Evolutionary conservation across 1,140 invertebrate species (phyloP).

Genomic region (Calephelis nemesis): DNA sequence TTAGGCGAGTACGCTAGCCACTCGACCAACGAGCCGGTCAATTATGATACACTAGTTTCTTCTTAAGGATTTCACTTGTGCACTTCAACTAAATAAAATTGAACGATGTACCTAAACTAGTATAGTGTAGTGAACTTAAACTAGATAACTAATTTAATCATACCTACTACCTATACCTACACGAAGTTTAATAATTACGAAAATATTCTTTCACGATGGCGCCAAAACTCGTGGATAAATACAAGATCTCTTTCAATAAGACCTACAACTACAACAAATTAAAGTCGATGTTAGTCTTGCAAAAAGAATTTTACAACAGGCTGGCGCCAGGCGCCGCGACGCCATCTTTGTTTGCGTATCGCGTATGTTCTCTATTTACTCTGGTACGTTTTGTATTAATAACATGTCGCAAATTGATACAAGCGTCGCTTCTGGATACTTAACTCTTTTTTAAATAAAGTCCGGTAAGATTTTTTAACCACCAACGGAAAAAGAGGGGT

Average conservation of each 20-base stretch:
- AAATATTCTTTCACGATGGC: too few relatives aligned
- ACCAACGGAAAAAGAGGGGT: too few relatives aligned
- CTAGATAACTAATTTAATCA: too few relatives aligned
- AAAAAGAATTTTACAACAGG: constrained; percentile 32
- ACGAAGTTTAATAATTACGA: too few relatives aligned
- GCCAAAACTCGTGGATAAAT: too few relatives aligned
- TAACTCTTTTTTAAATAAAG: background rate
- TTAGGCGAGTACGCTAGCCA: too few relatives aligned
- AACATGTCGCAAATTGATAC: constrained; percentile 42
- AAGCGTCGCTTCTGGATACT: constrained; percentile 24
- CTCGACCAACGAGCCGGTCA: too few relatives aligned
- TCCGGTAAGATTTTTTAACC: background rate
- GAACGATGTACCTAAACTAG: too few relatives aligned
- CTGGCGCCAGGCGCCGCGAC: constrained; percentile 53
- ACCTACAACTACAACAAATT: background rate
- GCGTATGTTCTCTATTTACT: constrained; percentile 70
- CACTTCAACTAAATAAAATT: background rate
- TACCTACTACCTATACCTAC: too few relatives aligned
- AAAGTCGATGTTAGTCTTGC: constrained; percentile 15
- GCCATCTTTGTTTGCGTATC: constrained; percentile 60
- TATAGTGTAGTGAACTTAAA: too few relatives aligned
- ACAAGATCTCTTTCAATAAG: background rate
- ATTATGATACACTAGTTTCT: constrained; percentile 13
- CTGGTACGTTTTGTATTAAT: constrained; percentile 60
- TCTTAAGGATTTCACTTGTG: too few relatives aligned